A percentile compares a stretch with the other conserved stretches of the same genome.
These are phyloP conservation scores for Cantharis nigra DNA, from an alignment of 2,888 invertebrate genomes.

Conservation along the genomic window DNA sequence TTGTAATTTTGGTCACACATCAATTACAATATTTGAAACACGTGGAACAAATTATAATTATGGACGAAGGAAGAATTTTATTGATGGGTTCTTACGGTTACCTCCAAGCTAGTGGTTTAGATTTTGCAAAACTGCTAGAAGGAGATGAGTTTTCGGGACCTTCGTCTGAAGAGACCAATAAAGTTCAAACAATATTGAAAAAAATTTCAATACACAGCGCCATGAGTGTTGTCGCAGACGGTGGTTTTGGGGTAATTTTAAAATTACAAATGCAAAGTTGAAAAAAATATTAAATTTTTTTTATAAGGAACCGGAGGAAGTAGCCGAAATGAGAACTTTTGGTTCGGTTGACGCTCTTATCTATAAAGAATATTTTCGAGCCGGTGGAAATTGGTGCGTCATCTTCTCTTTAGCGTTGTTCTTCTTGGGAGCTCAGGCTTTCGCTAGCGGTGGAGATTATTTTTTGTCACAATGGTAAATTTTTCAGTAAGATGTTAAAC, in stretches of 20 bases:
- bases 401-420: conserved; percentile 58
- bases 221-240: conserved; percentile 9
- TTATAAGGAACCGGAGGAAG: conserved; percentile 49
- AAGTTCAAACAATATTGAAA: conserved; percentile 20
- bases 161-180: not conserved
- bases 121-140: conserved; percentile 53
- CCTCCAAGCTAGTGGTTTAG: conserved; percentile 54
- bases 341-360: conserved; percentile 58
- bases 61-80: conserved; percentile 55
- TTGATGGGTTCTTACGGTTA: conserved; percentile 53
- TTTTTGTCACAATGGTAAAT: conserved; percentile 48
- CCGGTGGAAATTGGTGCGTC: conserved; percentile 60
- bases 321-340: conserved; percentile 59
- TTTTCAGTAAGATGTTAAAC: not conserved
- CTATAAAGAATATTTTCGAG: conserved; percentile 62
- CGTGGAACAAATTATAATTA: conserved; percentile 44
- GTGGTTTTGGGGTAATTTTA: not conserved
- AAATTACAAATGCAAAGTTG: not conserved
- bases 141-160: not conserved
- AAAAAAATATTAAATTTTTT: not conserved
- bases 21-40: conserved; percentile 69
- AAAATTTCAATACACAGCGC: conserved; percentile 20
- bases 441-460: conserved; percentile 51
- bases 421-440: conserved; percentile 60
- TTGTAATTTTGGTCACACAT: conserved; percentile 69